Percentiles rank a stretch among this genome's conserved stretches.
phyloP scores from a whole-genome alignment of 2,113 vertebrate genomes.

The Ceratotherium simum region DNA sequence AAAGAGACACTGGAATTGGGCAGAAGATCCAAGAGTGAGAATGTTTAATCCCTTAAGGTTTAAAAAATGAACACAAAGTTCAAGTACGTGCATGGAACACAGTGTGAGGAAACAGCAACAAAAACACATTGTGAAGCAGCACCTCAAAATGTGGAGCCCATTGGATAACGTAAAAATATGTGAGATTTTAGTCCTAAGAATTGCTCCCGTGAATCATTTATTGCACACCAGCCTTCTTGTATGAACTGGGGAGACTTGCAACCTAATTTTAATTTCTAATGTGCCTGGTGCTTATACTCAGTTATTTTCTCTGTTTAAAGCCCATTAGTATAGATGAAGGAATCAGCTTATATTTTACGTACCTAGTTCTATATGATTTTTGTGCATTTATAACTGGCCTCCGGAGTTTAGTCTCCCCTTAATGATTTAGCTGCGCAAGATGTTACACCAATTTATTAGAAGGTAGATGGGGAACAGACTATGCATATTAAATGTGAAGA shows the following conservation, averaged over 20 bases:
- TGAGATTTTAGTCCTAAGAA: neutral
- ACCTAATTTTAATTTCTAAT: slow-evolving; percentile 13
- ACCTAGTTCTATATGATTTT: slow-evolving; percentile 62
- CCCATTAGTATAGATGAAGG: slow-evolving; percentile 68
- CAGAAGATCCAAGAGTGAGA: neutral
- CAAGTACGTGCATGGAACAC: neutral
- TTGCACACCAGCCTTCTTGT: neutral
- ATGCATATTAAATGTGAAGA: slow-evolving; percentile 63
- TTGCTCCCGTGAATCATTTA: fast-evolving
- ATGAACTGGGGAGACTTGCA: neutral
- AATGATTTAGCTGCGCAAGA: slow-evolving; percentile 75
- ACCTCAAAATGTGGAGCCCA: fast-evolving
- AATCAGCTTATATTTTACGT: slow-evolving; percentile 67
- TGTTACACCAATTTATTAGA: slow-evolving; percentile 71
- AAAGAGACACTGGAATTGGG: neutral
- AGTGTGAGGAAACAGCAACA: slow-evolving; percentile 13
- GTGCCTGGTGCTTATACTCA: neutral
- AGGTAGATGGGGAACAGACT: slow-evolving; percentile 62
- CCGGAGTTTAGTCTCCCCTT: slow-evolving; percentile 49
- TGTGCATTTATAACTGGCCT: slow-evolving; percentile 76
- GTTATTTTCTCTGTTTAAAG: slow-evolving; percentile 71
- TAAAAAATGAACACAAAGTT: neutral
- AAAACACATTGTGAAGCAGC: neutral
- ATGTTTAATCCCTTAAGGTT: neutral
- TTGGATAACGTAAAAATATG: neutral